A percentile compares a stretch with the other conserved stretches of the same genome.
phyloP scores from a whole-genome alignment of 2,888 invertebrate genomes.

The Netelia melanura region DNA sequence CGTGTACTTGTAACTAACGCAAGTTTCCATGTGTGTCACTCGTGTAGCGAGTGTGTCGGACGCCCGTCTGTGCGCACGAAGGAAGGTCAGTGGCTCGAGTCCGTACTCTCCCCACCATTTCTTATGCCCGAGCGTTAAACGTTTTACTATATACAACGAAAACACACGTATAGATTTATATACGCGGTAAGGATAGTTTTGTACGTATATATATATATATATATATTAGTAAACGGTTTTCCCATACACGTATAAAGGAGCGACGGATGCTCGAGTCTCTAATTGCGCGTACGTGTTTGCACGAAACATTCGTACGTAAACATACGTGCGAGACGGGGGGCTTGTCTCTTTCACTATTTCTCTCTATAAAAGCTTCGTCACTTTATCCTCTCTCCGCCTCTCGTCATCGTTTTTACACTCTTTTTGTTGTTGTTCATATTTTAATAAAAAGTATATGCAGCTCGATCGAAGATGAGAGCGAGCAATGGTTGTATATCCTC shows the following conservation, averaged over 20 bases:
- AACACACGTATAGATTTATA: conserved; percentile 1
- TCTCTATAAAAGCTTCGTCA: not conserved
- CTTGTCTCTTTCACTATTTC: not conserved
- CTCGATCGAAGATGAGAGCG: not conserved
- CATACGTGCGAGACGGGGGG: not conserved
- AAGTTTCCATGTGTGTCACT: conserved; percentile 59
- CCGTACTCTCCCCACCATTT: conserved; percentile 41
- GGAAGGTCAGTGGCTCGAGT: conserved; percentile 71
- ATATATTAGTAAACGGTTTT: conserved; percentile 47
- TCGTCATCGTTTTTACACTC: conserved; percentile 9
- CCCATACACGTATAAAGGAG: conserved; percentile 5
- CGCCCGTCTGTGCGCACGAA: conserved; percentile 61
- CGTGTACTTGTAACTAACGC: conserved; percentile 11
- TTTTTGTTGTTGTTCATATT: not conserved
- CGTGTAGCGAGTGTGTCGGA: conserved; percentile 50
- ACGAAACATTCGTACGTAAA: conserved; percentile 18
- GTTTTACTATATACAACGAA: conserved; percentile 26
- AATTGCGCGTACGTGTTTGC: conserved; percentile 59
- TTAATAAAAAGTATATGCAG: not conserved
- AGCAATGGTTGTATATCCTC: too few species aligned
- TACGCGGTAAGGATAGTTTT: not conserved
- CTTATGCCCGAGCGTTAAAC: conserved; percentile 56
- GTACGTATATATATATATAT: conserved; percentile 13
- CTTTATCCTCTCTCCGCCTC: not conserved
- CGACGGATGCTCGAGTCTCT: conserved; percentile 38